phyloP scores from a whole-genome alignment of 2,797 vertebrate species.

The Spheniscus humboldti region DNA sequence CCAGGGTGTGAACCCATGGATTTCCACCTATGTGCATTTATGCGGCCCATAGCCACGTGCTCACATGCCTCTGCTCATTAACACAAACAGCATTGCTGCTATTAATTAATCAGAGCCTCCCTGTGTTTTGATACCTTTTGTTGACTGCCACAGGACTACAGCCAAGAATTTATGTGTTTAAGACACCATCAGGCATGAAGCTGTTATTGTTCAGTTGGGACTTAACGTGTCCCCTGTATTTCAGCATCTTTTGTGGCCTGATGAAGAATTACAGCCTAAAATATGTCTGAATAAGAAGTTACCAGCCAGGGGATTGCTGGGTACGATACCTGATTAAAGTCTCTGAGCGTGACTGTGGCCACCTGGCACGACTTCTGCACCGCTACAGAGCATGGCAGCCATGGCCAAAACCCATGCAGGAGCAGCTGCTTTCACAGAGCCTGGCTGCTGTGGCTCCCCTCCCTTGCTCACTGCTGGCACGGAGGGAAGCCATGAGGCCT shows the following conservation, averaged over 20 bases:
- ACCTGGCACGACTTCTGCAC: too few relatives aligned
- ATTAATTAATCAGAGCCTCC: background rate
- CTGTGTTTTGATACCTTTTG: background rate
- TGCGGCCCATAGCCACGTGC: accelerated
- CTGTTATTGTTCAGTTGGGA: background rate
- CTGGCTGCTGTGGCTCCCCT: accelerated
- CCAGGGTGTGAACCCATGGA: background rate
- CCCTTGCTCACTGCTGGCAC: accelerated
- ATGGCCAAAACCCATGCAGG: background rate
- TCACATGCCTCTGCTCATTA: background rate
- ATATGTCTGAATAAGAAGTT: accelerated
- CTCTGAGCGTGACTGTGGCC: accelerated
- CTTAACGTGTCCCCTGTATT: accelerated
- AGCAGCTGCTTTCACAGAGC: background rate
- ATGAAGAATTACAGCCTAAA: background rate
- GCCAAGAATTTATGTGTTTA: background rate
- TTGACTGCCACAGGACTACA: accelerated
- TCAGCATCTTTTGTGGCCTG: background rate
- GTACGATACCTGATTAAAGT: accelerated
- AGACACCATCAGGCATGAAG: accelerated
- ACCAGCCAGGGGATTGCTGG: background rate
- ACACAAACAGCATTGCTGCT: background rate
- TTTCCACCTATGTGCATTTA: background rate
- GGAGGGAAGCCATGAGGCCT: accelerated
- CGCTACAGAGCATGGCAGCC: accelerated